A percentile compares a stretch with the other conserved stretches of the same genome.
Conservation (phyloP, 1,140 invertebrate genomes). For the Arctopsyche grandis region DNA sequence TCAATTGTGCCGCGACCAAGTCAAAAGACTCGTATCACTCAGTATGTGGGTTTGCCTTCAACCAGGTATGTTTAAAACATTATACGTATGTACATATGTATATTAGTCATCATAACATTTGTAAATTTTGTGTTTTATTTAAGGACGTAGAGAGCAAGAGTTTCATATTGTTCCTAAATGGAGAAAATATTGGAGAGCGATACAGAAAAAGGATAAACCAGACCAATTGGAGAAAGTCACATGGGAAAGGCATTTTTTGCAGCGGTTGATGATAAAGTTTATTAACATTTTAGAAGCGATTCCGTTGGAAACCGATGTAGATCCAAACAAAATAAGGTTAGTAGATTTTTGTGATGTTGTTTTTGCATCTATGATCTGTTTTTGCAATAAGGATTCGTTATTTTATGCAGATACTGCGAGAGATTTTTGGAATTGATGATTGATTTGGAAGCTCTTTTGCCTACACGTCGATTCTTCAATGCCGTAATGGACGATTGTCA, state of each 20-base stretch:
- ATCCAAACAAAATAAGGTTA: slow-evolving; percentile 67
- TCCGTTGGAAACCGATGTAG: slow-evolving; percentile 70
- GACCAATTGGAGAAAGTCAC: slow-evolving; percentile 77
- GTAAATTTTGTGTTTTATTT: background rate
- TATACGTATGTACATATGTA: background rate
- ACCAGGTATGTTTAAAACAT: slow-evolving; percentile 68
- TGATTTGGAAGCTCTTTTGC: slow-evolving; percentile 93
- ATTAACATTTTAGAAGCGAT: slow-evolving; percentile 84
- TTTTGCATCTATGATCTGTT: too few species aligned
- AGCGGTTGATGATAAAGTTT: slow-evolving; percentile 92
- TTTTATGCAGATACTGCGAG: slow-evolving; percentile 90
- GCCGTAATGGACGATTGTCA: slow-evolving; percentile 95
- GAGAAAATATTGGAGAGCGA: slow-evolving; percentile 90
- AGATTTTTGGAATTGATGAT: slow-evolving; percentile 96
- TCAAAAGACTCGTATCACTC: slow-evolving; percentile 91
- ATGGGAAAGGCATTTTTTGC: slow-evolving; percentile 90
- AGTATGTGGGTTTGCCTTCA: slow-evolving; percentile 95
- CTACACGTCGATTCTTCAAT: slow-evolving; percentile 97
- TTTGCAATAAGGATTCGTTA: too few species aligned
- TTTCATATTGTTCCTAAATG: slow-evolving; percentile 89
- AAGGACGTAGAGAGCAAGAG: slow-evolving; percentile 82
- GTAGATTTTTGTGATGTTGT: slow-evolving; percentile 25
- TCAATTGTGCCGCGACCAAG: slow-evolving; percentile 89
- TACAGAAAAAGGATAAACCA: slow-evolving; percentile 85
- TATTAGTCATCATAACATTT: too few species aligned